Evolutionary conservation across 2,797 vertebrate genomes (phyloP).

Genomic region (Sphenopsis melanotis): DNA sequence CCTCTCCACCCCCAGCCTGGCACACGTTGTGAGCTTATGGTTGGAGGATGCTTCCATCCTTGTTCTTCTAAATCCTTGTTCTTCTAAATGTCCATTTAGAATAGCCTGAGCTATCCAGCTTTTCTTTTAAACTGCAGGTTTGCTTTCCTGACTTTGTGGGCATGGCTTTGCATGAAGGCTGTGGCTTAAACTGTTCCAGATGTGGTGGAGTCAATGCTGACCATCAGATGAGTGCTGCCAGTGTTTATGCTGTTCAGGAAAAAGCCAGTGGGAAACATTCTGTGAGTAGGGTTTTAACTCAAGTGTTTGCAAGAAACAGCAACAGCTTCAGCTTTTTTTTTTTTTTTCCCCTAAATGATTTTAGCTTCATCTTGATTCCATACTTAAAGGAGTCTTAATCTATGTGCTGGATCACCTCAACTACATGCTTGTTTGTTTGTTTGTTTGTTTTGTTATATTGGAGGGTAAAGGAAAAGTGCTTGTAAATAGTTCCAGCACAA

Average conservation of each 20-base stretch:
- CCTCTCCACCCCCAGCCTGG: neutral
- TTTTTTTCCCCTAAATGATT: neutral
- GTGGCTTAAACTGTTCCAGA: neutral
- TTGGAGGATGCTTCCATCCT: neutral
- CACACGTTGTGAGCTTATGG: rapidly evolving
- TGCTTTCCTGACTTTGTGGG: neutral
- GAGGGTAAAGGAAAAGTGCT: neutral
- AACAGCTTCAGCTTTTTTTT: neutral
- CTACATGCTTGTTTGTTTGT: neutral
- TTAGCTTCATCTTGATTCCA: neutral
- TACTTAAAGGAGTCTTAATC: neutral
- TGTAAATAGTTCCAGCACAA: neutral
- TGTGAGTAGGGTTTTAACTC: neutral
- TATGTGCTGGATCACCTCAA: neutral
- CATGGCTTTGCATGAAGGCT: neutral
- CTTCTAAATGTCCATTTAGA: neutral
- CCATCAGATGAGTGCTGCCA: neutral
- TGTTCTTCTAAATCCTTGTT: neutral
- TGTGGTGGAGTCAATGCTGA: neutral
- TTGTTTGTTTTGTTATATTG: neutral
- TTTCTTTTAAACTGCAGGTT: neutral
- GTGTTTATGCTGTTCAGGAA: slow-evolving; percentile 9
- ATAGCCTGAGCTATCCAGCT: neutral
- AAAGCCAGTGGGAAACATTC: neutral
- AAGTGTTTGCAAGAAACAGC: neutral